Base-by-base conservation (phyloP, 2,113 vertebrate species). In the Aythya baeri region DNA sequence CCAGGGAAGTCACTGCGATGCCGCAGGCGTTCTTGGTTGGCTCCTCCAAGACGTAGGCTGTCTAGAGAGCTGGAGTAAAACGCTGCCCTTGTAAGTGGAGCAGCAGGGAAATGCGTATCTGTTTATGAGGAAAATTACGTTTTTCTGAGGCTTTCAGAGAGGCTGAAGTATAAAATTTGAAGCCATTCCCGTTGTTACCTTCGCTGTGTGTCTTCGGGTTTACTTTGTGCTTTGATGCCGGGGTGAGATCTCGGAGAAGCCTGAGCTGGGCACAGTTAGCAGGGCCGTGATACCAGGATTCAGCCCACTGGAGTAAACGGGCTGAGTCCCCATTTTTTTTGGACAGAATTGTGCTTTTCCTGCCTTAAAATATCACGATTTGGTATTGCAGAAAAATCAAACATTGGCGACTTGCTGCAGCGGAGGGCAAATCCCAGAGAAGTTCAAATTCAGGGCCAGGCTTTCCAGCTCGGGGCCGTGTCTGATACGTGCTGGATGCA, bases 401-500 rank as follows among this genome's bases (percentile, higher is more conserved):
- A 3, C 31, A 32, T 5, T 72, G 52, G 15, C 67, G 21, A 22
- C 59, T 81, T 65, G 32, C 34, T 17, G 2, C 25, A 32, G 20
- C 50, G 52, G 80, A 74, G 44, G 75, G 20, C 32, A 74, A 63
- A 80, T 15, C 91, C 41, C 36, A 3, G 27, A 23, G 7, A 62
- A 57, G 8, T 25, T 88, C 18, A 2, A 4, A 15, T 44, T 26
- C 71, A 26, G 74, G 63, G 66, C 61, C 17, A 2, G 9, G 0
- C 58, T 13, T n/a, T 34, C 2, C 22, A 9, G 38, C 22, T 61
- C 20, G 52, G 78, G 70, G 83, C 68, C 41, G 1, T 16, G 76
- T n/a, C 73, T 38, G 7, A 11, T 11, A 2, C 31, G 0, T 17
- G 1, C 27, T 3, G 52, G 4, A 3, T 0, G 2, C 6, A n/a